These are phyloP conservation scores for Phalera bucephala DNA, from an alignment of 2,888 invertebrate genomes.

Conservation along the genomic window DNA sequence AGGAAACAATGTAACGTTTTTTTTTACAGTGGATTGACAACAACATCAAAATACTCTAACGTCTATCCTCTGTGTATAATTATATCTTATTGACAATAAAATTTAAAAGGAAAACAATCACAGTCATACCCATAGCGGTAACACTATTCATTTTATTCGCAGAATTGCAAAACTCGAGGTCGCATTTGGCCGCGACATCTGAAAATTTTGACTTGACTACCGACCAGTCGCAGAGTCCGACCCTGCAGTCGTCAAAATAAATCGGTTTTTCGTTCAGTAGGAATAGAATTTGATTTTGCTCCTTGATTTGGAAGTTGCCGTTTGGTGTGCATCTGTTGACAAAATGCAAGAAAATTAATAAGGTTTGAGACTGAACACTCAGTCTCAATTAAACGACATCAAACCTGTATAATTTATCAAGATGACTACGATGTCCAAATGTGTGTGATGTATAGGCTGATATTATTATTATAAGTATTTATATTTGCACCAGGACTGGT, in stretches of 20 bases:
- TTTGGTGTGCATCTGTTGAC: constrained; percentile 79
- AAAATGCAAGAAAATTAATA: background rate
- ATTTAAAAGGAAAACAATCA: constrained; percentile 26
- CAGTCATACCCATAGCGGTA: constrained; percentile 29
- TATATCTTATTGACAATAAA: constrained; percentile 21
- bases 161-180: constrained; percentile 79
- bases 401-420: no score
- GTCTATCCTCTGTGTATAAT: no score
- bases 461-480: no score
- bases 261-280: constrained; percentile 88
- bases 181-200: constrained; percentile 79
- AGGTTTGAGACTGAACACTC: no score
- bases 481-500: no score
- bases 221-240: constrained; percentile 91
- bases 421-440: no score
- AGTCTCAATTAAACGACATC: no score
- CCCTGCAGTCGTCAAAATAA: constrained; percentile 86
- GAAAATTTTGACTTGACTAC: constrained; percentile 84
- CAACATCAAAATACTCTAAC: no score
- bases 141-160: constrained; percentile 34
- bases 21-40: no score
- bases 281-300: constrained; percentile 82
- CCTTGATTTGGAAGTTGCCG: constrained; percentile 67
- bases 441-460: no score
- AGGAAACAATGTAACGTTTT: no score